Base-by-base conservation (phyloP, 2,113 vertebrate species). In the Todiramphus saurophagus region DNA sequence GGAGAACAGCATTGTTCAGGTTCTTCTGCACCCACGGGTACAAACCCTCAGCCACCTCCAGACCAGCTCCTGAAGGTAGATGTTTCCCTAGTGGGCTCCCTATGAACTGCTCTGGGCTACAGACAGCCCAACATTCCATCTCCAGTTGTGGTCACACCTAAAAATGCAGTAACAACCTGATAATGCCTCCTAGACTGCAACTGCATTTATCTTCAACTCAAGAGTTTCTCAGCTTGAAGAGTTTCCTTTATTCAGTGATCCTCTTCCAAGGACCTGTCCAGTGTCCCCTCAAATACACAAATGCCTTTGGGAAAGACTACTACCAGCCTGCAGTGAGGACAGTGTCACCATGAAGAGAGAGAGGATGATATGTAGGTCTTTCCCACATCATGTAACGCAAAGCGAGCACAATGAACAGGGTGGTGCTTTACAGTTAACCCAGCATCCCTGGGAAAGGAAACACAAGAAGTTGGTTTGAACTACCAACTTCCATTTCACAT, bases 331-430 rank as follows among this genome's bases (percentile, higher is more conserved):
- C 3, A 3, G 53, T 17, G 63, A 56, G 5, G 35, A 14, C 35
- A 66, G 30, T 3, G 30, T 30, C 68, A 13, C 35, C 2, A 1
- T 4, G 31, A 46, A 53, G 15, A 59, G 9, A 56, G 19, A 53
- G 9, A 17, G 1, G 8, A 33, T 18, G 20, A 53, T 51, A 43
- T 0, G 0, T 17, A 30, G n/a, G 62, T 46, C 25, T 63, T 48
- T n/a, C 73, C 37, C 33, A 31, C 2, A 0, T 25, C 69, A 60
- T 2, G 1, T 19, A 62, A 39, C 25, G 9, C 79, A 41, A 60
- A 86, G 9, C 0, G 2, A 67, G 13, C n/a, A 73, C 28, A 4
- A 7, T 4, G 58, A 43, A 7, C 53, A 79, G 58, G 66, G 53
- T 5, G 20, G 18, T 90, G 70, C 20, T 74, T 73, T 35, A 84